Conservation (phyloP, 64 coral and sea anemone genomes). For the Montipora cactus region DNA sequence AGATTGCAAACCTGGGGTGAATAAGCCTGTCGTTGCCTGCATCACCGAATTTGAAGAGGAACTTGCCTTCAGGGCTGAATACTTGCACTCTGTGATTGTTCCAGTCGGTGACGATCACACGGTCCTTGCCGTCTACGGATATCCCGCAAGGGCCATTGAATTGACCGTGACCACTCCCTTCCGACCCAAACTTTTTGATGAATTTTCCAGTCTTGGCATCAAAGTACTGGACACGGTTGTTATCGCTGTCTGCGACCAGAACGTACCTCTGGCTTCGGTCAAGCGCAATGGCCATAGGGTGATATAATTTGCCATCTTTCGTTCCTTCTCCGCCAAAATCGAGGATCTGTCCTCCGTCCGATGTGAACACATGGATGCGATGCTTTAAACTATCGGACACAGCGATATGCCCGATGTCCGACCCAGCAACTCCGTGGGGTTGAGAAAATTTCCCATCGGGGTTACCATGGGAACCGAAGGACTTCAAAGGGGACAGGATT, state of each 20-base stretch:
- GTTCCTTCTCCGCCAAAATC: constrained; percentile 69
- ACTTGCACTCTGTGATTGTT: constrained; percentile 77
- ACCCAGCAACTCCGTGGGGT: constrained; percentile 63
- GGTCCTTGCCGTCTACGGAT: constrained; percentile 51
- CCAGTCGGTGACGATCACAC: constrained; percentile 77
- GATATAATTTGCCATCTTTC: constrained; percentile 58
- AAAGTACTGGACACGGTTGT: constrained; percentile 66
- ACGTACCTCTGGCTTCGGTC: constrained; percentile 57
- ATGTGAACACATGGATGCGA: constrained; percentile 61
- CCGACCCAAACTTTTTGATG: constrained; percentile 70
- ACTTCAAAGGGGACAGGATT: constrained; percentile 62
- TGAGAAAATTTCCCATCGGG: constrained; percentile 63
- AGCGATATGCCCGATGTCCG: constrained; percentile 46
- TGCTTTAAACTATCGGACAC: constrained; percentile 69
- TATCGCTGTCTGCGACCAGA: constrained; percentile 62
- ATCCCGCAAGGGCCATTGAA: constrained; percentile 65
- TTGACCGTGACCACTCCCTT: constrained; percentile 41
- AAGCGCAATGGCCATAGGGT: constrained; percentile 63
- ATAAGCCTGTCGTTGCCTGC: constrained; percentile 47
- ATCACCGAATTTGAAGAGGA: constrained; percentile 69
- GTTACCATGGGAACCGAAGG: constrained; percentile 63
- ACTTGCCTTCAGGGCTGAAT: constrained; percentile 42
- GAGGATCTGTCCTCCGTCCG: constrained; percentile 33
- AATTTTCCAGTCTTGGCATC: constrained; percentile 63
- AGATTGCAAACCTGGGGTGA: constrained; percentile 67